Evolutionary conservation across 1,140 invertebrate species (phyloP).

Genomic region (Nephila pilipes): DNA sequence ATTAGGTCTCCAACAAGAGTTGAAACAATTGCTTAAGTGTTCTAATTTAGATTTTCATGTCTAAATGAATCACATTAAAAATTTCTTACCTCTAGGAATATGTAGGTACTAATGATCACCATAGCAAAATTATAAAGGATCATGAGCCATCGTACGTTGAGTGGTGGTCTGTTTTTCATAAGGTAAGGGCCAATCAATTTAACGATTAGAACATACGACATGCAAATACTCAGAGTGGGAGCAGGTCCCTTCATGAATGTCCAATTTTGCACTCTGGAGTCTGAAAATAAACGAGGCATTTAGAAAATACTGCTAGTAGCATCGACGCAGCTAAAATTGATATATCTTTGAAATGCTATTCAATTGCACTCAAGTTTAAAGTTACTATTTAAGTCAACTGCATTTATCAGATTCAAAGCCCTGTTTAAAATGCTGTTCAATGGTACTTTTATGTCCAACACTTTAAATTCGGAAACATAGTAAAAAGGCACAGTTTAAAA

Average conservation of each 20-base stretch:
- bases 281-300: constrained; percentile 83
- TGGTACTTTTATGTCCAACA: no score
- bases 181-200: constrained; percentile 86
- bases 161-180: constrained; percentile 91
- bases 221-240: constrained; percentile 91
- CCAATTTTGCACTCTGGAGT: constrained; percentile 94
- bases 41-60: no score
- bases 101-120: constrained; percentile 80
- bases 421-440: no score
- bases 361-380: no score
- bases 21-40: no score
- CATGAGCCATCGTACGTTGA: constrained; percentile 89
- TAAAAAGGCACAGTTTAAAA: no score
- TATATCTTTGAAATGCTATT: no score
- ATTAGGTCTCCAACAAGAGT: no score
- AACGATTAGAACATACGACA: constrained; percentile 78
- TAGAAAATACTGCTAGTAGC: not conserved
- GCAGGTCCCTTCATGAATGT: constrained; percentile 93
- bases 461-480: no score
- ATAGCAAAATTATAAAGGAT: constrained; percentile 93
- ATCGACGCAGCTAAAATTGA: not conserved
- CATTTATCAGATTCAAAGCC: no score
- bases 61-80: not conserved
- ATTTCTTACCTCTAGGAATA: constrained; percentile 73
- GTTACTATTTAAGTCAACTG: no score